Conservation (phyloP, 1,140 invertebrate species). For the Monomorium pharaonis region DNA sequence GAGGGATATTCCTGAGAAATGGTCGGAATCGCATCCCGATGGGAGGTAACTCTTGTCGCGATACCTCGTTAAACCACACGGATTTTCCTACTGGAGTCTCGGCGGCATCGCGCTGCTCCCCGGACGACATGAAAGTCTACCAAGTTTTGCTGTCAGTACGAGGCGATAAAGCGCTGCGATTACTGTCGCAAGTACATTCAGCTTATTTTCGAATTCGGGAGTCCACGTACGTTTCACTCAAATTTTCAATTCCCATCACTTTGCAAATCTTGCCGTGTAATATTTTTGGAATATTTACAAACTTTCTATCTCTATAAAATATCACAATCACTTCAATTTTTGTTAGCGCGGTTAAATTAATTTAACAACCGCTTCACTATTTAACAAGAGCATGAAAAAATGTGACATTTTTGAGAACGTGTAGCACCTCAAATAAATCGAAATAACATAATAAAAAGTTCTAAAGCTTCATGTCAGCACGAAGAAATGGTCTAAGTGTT, state of each 20-base stretch:
- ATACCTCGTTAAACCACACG: constrained; percentile 64
- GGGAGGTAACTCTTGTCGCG: constrained; percentile 71
- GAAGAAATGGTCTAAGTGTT: not conserved
- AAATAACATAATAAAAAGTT: not conserved
- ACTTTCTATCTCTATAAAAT: not conserved
- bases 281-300: not conserved
- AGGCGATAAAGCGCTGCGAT: constrained; percentile 54
- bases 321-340: not conserved
- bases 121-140: constrained; percentile 28
- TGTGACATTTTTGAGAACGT: not conserved
- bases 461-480: not conserved
- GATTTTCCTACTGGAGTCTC: constrained; percentile 61
- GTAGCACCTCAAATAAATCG: not conserved
- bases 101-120: constrained; percentile 28
- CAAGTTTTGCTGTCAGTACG: constrained; percentile 52
- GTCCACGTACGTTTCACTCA: not conserved
- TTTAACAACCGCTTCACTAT: too few relatives aligned
- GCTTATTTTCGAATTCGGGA: not conserved
- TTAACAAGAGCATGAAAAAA: not conserved
- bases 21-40: constrained; percentile 57
- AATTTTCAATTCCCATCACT: not conserved
- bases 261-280: not conserved
- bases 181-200: constrained; percentile 1
- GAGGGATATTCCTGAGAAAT: constrained; percentile 73
- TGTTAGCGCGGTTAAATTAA: not conserved